Evolutionary conservation across 2,113 vertebrate species (phyloP), one percentile per base, ranked within the genome.

Genomic region (Dipodomys stephensi): DNA sequence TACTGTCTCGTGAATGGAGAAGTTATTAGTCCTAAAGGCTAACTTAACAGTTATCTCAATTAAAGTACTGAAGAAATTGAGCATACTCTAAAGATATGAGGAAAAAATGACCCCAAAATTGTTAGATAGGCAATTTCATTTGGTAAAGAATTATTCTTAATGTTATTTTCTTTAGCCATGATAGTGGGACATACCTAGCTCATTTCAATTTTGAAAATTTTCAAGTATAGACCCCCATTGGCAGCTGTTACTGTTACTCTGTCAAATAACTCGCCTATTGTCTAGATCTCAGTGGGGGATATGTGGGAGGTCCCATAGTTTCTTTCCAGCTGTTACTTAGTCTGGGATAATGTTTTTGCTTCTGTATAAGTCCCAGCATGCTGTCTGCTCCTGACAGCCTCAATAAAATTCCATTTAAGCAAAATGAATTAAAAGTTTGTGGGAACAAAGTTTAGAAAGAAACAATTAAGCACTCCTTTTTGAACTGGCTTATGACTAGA

Each of bases 301-400:
- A 64, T 86, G 74, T 72, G 73, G 96, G 92, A 90, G 92, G 92
- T 93, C 95, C 92, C 96, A 86, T 8, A 32, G 93, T 93, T 95
- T 94, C 96, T 88, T 92, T 93, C 92, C 96, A 97, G 95, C 96
- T 97, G 97, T 96, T 96, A 39, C 90, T 96, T 95, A 95, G 92
- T 68, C 74, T 92, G n/a, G 67, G 67, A 95, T 96, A 92, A 96
- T 93, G 93, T 88, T 96, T 95, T 95, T 80, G 85, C 78, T 90
- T 95, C 83, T 91, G 11, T 49, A 83, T 35, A 90, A 86, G 82
- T 94, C 92, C 90, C 93, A 95, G 94, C 94, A 95, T 96, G 95
- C 92, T 81, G 85, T 88, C 93, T 88, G 88, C n/a, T 94, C 53
- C 92, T 97, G 95, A 96, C 93, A 96, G 64, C 85, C 88, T 96